Conservation (phyloP, 2,888 invertebrate genomes). For the Tuta absoluta region DNA sequence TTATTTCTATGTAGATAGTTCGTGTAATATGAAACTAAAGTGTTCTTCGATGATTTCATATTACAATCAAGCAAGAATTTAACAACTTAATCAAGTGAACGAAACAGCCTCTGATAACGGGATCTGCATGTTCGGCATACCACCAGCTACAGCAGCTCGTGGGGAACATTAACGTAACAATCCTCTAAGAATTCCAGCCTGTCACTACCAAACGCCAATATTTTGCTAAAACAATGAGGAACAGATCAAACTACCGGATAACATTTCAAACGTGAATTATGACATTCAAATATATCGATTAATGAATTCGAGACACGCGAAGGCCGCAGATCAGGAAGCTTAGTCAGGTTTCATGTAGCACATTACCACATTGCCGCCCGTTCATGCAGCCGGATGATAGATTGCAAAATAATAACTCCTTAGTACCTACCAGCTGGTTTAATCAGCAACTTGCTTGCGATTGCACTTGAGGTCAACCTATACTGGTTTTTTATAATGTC, state of each 20-base stretch:
- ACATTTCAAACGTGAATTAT: constrained; percentile 33
- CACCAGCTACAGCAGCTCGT: constrained; percentile 9
- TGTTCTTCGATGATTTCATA: background rate
- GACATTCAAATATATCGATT: constrained; percentile 32
- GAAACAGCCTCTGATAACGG: constrained; percentile 11
- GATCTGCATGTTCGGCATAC: constrained; percentile 8
- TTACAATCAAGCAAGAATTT: background rate
- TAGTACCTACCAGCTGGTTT: constrained; percentile 1
- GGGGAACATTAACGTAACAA: constrained; percentile 14
- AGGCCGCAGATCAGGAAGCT: constrained; percentile 33
- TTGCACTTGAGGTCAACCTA: too few relatives aligned
- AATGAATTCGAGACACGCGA: constrained; percentile 36
- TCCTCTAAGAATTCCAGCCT: constrained; percentile 10
- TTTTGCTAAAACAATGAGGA: constrained; percentile 26
- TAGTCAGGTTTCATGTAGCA: constrained; percentile 30
- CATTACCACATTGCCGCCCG: constrained; percentile 23
- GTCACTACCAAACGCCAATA: constrained; percentile 17
- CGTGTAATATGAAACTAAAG: too few relatives aligned
- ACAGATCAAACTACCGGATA: constrained; percentile 30
- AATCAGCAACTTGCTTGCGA: too few relatives aligned
- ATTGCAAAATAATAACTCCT: constrained; percentile 23
- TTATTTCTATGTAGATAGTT: too few relatives aligned
- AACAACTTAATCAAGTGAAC: constrained; percentile 51
- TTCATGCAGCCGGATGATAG: constrained; percentile 27
- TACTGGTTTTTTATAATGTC: too few relatives aligned